Percentiles rank a stretch among this genome's conserved stretches.
phyloP scores from a whole-genome alignment of 2,113 vertebrate species.

The Strigops habroptila region DNA sequence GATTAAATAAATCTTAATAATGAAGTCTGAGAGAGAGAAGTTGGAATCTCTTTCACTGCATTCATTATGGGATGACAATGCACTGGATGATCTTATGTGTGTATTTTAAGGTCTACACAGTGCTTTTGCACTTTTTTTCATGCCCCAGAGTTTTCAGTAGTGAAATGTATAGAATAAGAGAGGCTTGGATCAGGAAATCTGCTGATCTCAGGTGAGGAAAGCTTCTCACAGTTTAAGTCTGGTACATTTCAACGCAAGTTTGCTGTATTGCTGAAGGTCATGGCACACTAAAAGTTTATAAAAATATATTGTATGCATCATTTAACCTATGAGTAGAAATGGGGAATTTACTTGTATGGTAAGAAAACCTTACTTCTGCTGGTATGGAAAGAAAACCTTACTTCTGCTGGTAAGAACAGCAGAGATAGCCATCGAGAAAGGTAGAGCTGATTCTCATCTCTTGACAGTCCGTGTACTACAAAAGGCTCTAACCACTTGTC shows the following conservation, averaged over 20 bases:
- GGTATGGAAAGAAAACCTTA: not conserved
- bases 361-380: not conserved
- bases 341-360: not conserved
- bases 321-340: not conserved
- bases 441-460: not conserved
- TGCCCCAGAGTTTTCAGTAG: not conserved
- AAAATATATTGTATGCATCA: not conserved
- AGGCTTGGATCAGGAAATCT: not conserved
- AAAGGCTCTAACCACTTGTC: not conserved
- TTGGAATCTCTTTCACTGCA: not conserved
- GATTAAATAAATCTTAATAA: not conserved
- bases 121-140: not conserved
- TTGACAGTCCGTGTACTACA: not conserved
- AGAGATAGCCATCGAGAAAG: not conserved
- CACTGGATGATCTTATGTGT: not conserved
- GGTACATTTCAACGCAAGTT: not conserved
- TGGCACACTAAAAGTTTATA: not conserved
- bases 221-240: not conserved
- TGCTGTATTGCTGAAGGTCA: not conserved
- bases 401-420: not conserved
- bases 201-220: not conserved
- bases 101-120: not conserved
- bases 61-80: not conserved
- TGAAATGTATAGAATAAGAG: not conserved
- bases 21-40: not conserved